Evolutionary conservation across 2,113 vertebrate genomes (phyloP), one percentile per base, ranked within the genome.

Genomic region (Lagenorhynchus albirostris): DNA sequence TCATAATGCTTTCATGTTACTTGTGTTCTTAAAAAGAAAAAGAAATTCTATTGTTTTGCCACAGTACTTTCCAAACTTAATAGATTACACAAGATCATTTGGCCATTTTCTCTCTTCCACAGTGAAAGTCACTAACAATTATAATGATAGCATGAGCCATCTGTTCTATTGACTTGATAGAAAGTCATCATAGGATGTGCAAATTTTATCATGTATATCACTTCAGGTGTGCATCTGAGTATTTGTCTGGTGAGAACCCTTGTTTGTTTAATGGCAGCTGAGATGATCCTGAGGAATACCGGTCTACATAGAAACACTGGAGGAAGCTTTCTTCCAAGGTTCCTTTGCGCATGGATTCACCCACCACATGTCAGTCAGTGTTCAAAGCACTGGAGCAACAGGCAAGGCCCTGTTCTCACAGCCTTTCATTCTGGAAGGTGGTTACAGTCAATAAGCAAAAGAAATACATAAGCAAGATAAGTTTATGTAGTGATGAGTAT

Each of bases 121-220:
- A 88, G n/a, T 94, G 41, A 94, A 91, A 97, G 23, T 58, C 67
- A 68, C 44, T 74, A 82, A 95, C 33, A 85, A 81, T 93, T 92
- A 94, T n/a, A 14, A 90, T 55, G 20, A 85, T 55, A 89, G 89
- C 70, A 91, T 80, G 62, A 91, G 9, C 31, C 77, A 91, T 77
- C 36, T 80, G 23, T 88, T 93, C 70, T 85, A 60, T 12, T 88
- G 65, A 91, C 86, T 68, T 60, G 31, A 73, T 36, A 21, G 80
- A 88, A 84, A 81, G 44, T 68, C 38, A 82, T 63, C 88, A 53
- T 2, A 94, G n/a, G 33, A 47, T 36, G 7, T 77, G 13, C n/a
- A 84, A 44, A 29, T 58, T 81, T 87, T 58, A 83, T 60, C 41
- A 60, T 68, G 26, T 31, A 36, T 58, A 77, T 76, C 36, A 79